Percentiles rank a stretch among this genome's conserved stretches.
Conservation (phyloP, 2,888 invertebrate genomes). For the Rhyacophila evoluta region DNA sequence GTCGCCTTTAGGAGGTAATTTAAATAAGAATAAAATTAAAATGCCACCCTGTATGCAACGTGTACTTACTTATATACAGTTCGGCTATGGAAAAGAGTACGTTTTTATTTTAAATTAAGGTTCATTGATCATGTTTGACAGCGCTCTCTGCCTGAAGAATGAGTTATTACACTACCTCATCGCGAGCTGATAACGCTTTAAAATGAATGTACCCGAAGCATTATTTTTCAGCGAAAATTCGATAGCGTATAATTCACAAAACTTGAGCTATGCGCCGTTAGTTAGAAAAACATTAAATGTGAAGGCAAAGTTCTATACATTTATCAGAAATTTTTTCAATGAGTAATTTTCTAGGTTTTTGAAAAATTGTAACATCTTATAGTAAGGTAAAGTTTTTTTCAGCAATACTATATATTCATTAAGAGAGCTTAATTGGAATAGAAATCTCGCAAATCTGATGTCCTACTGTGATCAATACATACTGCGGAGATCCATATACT, state of each 20-base stretch:
- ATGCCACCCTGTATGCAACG: not conserved
- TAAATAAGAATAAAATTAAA: not conserved
- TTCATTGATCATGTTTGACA: constrained; percentile 41
- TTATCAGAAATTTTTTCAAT: too few relatives aligned
- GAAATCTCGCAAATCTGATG: too few relatives aligned
- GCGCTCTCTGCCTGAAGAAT: constrained; percentile 11
- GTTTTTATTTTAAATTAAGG: constrained; percentile 34
- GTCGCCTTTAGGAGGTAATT: not conserved
- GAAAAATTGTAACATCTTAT: too few relatives aligned
- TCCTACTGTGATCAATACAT: too few relatives aligned
- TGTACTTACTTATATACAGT: not conserved
- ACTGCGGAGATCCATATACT: too few relatives aligned
- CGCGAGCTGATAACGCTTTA: constrained; percentile 12
- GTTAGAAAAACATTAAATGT: too few relatives aligned
- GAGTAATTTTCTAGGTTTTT: too few relatives aligned
- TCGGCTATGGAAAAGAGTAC: constrained; percentile 15
- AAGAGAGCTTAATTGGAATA: too few relatives aligned
- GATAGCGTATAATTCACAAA: not conserved
- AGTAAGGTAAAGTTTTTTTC: too few relatives aligned
- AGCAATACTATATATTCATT: too few relatives aligned
- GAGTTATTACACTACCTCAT: constrained; percentile 19
- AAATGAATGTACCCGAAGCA: not conserved
- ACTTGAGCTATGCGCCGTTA: not conserved
- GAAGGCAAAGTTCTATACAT: too few relatives aligned
- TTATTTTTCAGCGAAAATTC: constrained; percentile 6